Conservation (phyloP, 2,113 vertebrate species). For the Bucco capensis region DNA sequence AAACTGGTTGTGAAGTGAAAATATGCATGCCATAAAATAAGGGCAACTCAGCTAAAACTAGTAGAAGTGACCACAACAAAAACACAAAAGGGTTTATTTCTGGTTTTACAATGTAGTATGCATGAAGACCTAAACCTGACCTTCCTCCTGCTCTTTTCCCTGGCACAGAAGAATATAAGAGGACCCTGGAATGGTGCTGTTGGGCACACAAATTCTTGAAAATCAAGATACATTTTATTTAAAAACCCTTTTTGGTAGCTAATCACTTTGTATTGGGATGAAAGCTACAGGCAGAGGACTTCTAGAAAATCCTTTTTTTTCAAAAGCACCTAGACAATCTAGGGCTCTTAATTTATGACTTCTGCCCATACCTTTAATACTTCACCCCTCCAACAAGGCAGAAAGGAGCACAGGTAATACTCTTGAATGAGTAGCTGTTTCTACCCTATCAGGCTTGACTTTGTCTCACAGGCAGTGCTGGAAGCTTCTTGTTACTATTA, state of each 20-base stretch:
- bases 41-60: neutral
- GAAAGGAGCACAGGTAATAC: neutral
- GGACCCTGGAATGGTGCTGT: neutral
- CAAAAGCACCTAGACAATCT: neutral
- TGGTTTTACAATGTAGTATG: neutral
- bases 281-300: neutral
- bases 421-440: neutral
- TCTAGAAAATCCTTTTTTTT: neutral
- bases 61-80: neutral
- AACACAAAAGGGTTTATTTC: neutral
- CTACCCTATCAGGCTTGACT: neutral
- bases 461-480: neutral
- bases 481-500: neutral
- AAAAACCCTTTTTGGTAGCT: neutral
- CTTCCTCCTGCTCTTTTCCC: neutral
- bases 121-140: neutral
- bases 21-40: neutral
- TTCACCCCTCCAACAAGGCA: neutral
- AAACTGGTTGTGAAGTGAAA: neutral
- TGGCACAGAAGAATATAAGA: neutral
- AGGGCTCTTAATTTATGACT: neutral
- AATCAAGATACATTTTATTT: neutral
- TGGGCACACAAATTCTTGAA: neutral
- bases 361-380: neutral
- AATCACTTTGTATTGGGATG: neutral